Evolutionary conservation across 1,140 invertebrate species (phyloP), one percentile per base, ranked within the genome.

Genomic region (Notospermus geniculatus): DNA sequence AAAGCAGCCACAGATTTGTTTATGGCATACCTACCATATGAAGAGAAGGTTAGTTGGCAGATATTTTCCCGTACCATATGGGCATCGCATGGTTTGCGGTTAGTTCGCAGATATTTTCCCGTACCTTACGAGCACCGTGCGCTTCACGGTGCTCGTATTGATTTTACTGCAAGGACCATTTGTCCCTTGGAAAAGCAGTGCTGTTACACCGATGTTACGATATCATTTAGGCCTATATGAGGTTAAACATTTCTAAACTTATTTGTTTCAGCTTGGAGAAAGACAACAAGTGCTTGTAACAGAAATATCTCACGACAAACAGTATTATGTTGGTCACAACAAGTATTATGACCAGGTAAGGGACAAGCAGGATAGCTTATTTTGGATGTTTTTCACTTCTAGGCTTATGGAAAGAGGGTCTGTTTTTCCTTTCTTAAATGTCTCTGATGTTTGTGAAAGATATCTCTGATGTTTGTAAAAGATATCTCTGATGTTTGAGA

Each of bases 251-350:
- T n/a, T n/a, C n/a, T n/a, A n/a, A n/a, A n/a, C n/a, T 39, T 54
- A 53, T 52, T 54, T 23, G 32, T 68, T 65, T 22, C 86, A 89
- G 78, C 74, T 94, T 1, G 92, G 92, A 1, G 77, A 90, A 65
- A 75, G 87, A 7, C 88, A 96, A 62, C 84, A 88, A 13, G 90
- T 98, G 1, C 79, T 98, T 0, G 91, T 98, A 0, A 98, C 95
- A 0, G 96, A 98, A 81, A 79, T 91, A 52, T 95, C 96, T 0
- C 89, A 95, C 74, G 95, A 98, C 78, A 90, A 90, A 70, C 84
- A 89, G 43, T 89, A 93, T 81, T 96, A 87, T 76, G 95, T 98
- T 2, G 94, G 87, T 0, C 96, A 99, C 80, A 98, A 98, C 80
- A 92, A 97, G 77, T 91, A 83, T 74, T 99, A 99, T 77, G 93